Conservation (phyloP, 2,797 vertebrate species). For the Macropodus opercularis region DNA sequence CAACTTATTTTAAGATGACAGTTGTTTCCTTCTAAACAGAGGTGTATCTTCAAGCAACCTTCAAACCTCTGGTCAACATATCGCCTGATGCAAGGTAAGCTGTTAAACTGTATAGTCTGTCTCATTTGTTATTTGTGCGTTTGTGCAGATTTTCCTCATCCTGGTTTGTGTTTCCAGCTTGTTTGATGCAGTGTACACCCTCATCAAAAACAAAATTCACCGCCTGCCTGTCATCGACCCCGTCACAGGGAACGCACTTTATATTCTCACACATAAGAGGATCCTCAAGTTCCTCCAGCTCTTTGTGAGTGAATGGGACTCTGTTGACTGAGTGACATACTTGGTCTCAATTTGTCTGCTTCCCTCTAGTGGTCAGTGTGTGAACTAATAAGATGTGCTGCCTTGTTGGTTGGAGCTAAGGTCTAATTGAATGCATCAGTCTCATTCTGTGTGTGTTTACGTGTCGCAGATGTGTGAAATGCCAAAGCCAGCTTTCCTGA, state of each 20-base stretch:
- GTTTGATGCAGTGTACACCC: conserved; percentile 96
- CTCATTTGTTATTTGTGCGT: background rate
- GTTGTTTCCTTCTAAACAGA: conserved; percentile 77
- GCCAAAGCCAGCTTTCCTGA: conserved; percentile 99
- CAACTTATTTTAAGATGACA: too few species aligned
- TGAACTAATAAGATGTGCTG: background rate
- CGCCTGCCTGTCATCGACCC: conserved; percentile 98
- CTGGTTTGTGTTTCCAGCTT: conserved; percentile 81
- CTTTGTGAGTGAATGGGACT: conserved; percentile 94
- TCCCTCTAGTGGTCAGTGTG: conserved; percentile 57
- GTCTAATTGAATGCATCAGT: background rate
- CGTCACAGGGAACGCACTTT: conserved; percentile 98
- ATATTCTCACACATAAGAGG: conserved; percentile 99
- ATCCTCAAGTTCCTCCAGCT: conserved; percentile 99
- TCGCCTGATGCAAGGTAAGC: conserved; percentile 95
- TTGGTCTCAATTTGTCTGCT: conserved; percentile 36
- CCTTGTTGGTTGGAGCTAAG: background rate
- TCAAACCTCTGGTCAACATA: conserved; percentile 99
- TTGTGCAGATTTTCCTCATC: background rate
- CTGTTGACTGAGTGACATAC: too few species aligned
- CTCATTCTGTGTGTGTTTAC: conserved; percentile 11
- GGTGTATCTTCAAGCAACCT: conserved; percentile 98
- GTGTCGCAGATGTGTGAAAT: conserved; percentile 92
- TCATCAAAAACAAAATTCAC: conserved; percentile 99
- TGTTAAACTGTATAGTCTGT: background rate